Evolutionary conservation across 2,113 vertebrate species (phyloP).

Genomic region (Nesospiza acunhae): DNA sequence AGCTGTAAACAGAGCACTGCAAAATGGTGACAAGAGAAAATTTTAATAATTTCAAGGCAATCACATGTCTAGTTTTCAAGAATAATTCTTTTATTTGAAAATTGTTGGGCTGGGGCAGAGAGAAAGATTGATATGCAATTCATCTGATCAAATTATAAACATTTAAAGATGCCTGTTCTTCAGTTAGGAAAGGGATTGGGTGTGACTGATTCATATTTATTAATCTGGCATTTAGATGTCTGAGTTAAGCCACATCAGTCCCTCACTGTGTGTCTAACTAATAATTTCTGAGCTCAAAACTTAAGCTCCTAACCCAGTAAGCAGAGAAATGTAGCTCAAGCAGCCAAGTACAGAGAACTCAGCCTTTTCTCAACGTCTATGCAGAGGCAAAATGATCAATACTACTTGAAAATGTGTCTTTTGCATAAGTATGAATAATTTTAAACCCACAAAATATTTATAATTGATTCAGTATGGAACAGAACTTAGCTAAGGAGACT

Average conservation of each 20-base stretch:
- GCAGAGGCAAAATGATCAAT: neutral
- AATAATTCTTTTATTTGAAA: neutral
- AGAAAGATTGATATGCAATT: neutral
- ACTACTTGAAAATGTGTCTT: neutral
- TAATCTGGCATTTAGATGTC: neutral
- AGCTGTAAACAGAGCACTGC: neutral
- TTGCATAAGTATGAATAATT: neutral
- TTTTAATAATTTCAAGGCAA: neutral
- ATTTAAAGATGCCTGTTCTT: neutral
- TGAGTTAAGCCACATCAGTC: neutral
- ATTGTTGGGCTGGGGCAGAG: rapidly evolving
- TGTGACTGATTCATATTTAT: neutral
- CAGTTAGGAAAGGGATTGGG: neutral
- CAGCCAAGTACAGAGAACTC: neutral
- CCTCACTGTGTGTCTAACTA: neutral
- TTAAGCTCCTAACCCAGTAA: neutral
- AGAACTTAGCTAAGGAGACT: neutral
- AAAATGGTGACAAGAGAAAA: neutral
- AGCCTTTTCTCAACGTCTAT: neutral
- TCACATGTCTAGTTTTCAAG: neutral
- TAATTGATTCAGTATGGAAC: neutral
- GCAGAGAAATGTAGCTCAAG: neutral
- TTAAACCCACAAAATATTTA: neutral
- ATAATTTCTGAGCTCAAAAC: neutral
- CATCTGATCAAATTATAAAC: neutral